Evolutionary conservation across 2,888 invertebrate genomes (phyloP), one percentile per base, ranked within the genome.

Genomic region (Drymonia ruficornis): DNA sequence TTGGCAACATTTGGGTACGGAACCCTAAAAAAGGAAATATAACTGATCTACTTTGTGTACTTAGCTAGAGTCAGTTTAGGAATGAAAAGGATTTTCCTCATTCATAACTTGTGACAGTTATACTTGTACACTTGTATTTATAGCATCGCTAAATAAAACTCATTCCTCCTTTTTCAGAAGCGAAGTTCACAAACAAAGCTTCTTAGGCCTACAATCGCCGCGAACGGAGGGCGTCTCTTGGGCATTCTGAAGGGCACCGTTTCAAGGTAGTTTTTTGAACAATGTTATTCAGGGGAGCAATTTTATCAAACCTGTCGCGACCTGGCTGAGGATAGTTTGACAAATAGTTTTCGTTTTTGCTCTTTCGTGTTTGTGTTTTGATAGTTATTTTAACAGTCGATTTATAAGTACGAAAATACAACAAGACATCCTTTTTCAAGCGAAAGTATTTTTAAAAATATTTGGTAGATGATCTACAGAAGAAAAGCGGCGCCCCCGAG

Each of bases 251-350:
- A 52, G 47, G 47, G 40, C 47, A 40, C 43, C 19, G 36, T 46
- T 45, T n/a, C 40, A 34, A 45, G 49, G 40, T 40, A 47, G 52
- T 55, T 55, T 50, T 50, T 53, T 46, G 55, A 50, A 55, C 49
- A 45, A 54, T 53, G 51, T 45, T 52, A 52, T 45, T 34, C 48
- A 12, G 19, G 55, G 38, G 49, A 49, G 48, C 46, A 46, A 50
- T 53, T 54, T 51, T 50, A 48, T 57, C 53, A 51, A 51, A 56
- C 29, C 50, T 48, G 16, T 40, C 38, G 49, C 40, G 23, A 43
- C 11, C 50, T 45, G 12, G 23, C 29, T 29, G 29, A 1, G 29
- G 11, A 15, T 29, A 15, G 46, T 29, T 29, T 46, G 46, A 46
- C 46, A 23, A 44, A 44, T 44, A 44, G 23, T 12, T 44, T 23